A percentile compares a stretch with the other conserved stretches of the same genome.
Conservation (phyloP, 2,797 vertebrate genomes). For the Anomalospiza imberbis region DNA sequence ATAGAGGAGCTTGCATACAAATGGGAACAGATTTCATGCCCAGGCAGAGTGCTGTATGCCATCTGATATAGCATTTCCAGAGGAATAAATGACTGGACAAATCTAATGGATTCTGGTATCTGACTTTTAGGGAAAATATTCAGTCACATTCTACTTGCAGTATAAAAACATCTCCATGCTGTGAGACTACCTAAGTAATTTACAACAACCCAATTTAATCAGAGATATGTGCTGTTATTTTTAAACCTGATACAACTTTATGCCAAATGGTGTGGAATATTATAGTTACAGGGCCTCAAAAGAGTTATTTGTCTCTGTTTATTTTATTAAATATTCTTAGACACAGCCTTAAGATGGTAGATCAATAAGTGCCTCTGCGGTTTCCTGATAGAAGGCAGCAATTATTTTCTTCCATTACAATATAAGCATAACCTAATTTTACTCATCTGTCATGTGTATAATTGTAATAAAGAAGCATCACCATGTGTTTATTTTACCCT, state of each 20-base stretch:
- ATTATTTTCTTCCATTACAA: constrained; percentile 81
- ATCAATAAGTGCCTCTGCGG: constrained; percentile 80
- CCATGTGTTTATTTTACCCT: constrained; percentile 65
- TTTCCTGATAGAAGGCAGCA: constrained; percentile 77
- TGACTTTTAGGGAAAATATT: constrained; percentile 17
- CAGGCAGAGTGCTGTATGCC: neutral
- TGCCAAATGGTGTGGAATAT: constrained; percentile 59
- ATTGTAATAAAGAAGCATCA: constrained; percentile 67
- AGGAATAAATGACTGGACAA: constrained; percentile 1
- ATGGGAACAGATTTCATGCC: neutral
- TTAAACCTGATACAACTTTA: constrained; percentile 57
- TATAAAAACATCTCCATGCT: constrained; percentile 13
- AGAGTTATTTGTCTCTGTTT: constrained; percentile 75
- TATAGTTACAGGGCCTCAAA: constrained; percentile 52
- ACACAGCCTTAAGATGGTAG: constrained; percentile 63
- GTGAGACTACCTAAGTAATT: constrained; percentile 52
- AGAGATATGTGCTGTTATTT: constrained; percentile 58
- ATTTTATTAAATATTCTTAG: constrained; percentile 78
- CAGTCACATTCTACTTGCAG: constrained; percentile 26
- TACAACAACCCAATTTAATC: constrained; percentile 44
- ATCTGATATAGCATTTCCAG: constrained; percentile 14
- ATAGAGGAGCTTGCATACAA: neutral
- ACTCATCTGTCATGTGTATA: constrained; percentile 72
- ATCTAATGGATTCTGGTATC: neutral
- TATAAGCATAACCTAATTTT: constrained; percentile 75